Percentiles rank a stretch among this genome's conserved stretches.
These are phyloP conservation scores for Urosaurus nigricauda DNA, from an alignment of 2,797 vertebrate species.

Conservation along the genomic window DNA sequence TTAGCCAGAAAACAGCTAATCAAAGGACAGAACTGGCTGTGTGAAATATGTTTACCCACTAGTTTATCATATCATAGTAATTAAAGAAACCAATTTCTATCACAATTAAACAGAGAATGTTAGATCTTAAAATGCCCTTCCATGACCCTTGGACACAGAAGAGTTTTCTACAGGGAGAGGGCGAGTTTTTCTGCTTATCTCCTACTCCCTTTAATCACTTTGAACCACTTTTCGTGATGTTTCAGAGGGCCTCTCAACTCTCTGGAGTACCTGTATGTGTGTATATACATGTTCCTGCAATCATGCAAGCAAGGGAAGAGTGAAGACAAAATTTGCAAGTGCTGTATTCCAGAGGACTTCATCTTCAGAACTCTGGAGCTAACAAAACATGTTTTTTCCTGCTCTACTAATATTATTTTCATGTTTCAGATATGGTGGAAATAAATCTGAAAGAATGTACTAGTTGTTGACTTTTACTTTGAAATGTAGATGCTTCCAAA, in stretches of 20 bases:
- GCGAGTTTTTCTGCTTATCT: background rate
- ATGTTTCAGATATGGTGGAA: background rate
- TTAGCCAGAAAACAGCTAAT: background rate
- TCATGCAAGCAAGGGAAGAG: too few species aligned
- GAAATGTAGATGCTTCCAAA: constrained; percentile 26
- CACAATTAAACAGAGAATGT: background rate
- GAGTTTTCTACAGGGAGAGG: background rate
- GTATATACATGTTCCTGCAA: background rate
- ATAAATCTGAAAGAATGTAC: too few species aligned
- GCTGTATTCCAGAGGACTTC: background rate
- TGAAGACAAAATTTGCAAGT: background rate
- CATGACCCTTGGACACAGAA: background rate
- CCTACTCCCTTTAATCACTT: background rate
- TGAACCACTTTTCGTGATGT: background rate
- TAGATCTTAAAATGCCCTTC: background rate
- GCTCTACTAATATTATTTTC: too few species aligned
- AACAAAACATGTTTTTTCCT: background rate
- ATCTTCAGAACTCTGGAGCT: background rate
- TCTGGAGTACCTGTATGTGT: background rate
- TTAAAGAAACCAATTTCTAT: background rate
- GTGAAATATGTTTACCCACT: background rate
- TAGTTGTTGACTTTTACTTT: background rate
- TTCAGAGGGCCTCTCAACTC: background rate
- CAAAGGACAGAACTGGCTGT: background rate
- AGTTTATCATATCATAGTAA: background rate